Evolutionary conservation across 2,113 vertebrate species (phyloP), one percentile per base, ranked within the genome.

Genomic region (Delphinus delphis): DNA sequence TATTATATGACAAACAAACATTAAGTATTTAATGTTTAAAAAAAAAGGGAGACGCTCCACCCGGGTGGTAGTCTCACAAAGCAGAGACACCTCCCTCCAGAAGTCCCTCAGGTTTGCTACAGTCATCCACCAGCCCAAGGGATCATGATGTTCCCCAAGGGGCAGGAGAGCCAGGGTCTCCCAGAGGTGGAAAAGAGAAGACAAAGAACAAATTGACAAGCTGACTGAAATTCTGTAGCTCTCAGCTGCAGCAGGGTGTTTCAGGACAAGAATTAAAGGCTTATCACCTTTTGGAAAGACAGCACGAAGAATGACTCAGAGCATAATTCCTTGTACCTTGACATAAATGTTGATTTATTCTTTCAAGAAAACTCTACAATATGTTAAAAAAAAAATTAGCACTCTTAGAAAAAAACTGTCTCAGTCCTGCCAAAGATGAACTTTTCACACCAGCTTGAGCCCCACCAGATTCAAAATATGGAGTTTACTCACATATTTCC

Each of bases 401-500:
- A 2, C 26, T 20, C 26, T 31, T 31, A 2, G 80, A 38, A 99
- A 98, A 99, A 99, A 98, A 99, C 99, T 0, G 99, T 99, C 77
- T 99, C 99, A 4, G 99, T 99, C 89, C 99, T 99, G 33, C 99
- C 99, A 2, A 99, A 98, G 98, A 99, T 99, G 99, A 99, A 99
- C 97, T 99, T 99, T 97, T 99, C 99, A 93, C 99, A 99, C 94
- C 98, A 99, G 20, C 98, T 99, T 96, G 99, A 99, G 96, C 99
- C 99, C 14, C 99, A 99, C 99, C 99, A 99, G 97, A 99, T 99
- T 98, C 99, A 99, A 97, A 99, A 99, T 2, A 95, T 99, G 98
- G 99, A 99, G 98, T 99, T 99, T 97, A 99, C 99, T 98, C 99
- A 99, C 97, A 99, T 99, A 95, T 99, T 99, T 96, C 99, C 99